Evolutionary conservation across 2,888 invertebrate species (phyloP).

Genomic region (Calephelis perditalis): DNA sequence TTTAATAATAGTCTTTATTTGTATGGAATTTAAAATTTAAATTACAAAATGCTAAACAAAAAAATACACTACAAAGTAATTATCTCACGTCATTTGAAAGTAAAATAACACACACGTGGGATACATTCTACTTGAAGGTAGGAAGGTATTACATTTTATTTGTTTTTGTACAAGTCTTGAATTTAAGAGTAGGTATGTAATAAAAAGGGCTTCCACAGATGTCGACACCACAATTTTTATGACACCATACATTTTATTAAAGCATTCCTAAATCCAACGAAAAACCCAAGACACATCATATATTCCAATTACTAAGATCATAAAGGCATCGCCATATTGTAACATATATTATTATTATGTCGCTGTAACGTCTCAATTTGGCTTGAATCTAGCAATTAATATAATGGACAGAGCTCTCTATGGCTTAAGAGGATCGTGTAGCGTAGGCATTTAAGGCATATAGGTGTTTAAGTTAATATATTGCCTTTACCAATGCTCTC

Average conservation of each 20-base stretch:
- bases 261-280: constrained; percentile 6
- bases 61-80: no score
- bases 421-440: neutral
- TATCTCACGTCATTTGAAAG: no score
- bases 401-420: constrained; percentile 30
- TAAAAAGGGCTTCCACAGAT: neutral
- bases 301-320: constrained; percentile 12
- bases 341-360: constrained; percentile 13
- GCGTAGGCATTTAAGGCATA: constrained; percentile 3
- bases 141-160: no score
- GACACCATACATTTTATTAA: constrained; percentile 9
- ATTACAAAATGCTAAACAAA: no score
- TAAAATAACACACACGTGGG: no score
- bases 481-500: no score
- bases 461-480: no score
- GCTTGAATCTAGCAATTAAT: constrained; percentile 35
- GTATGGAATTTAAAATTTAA: no score
- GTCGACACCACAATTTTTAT: constrained; percentile 1
- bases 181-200: neutral
- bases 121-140: no score
- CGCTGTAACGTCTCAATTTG: constrained; percentile 21
- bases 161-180: no score
- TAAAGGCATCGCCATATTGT: constrained; percentile 12
- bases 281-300: constrained; percentile 11
- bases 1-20: no score